Percentiles rank a stretch among this genome's conserved stretches.
These are phyloP conservation scores for Hoplias malabaricus DNA, from an alignment of 2,113 vertebrate species.

Conservation along the genomic window DNA sequence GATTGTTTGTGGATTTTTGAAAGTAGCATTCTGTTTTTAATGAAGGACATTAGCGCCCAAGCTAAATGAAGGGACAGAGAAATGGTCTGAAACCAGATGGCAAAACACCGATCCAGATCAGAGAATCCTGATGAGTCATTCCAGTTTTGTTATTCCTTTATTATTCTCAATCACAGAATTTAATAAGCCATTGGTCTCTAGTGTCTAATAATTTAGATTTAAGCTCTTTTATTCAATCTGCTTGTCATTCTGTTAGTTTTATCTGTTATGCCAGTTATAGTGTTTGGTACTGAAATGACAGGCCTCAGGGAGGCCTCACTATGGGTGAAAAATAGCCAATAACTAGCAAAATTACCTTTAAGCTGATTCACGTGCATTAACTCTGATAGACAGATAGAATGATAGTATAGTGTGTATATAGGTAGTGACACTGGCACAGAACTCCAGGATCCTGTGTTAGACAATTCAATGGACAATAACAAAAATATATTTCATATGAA, in stretches of 20 bases:
- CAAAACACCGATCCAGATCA: background rate
- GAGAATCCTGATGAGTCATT: background rate
- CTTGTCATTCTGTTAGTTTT: background rate
- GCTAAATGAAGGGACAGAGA: conserved; percentile 10
- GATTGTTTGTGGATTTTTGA: background rate
- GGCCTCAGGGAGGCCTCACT: background rate
- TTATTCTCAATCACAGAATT: background rate
- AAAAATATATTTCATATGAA: too few relatives aligned
- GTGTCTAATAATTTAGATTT: background rate
- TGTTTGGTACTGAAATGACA: too few relatives aligned
- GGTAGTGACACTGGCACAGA: too few relatives aligned
- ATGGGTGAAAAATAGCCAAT: background rate
- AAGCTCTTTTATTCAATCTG: background rate
- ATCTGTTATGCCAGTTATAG: background rate
- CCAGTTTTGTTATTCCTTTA: background rate
- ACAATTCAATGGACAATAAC: too few relatives aligned
- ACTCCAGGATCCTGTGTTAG: too few relatives aligned
- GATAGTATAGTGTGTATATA: too few relatives aligned
- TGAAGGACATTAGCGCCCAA: background rate
- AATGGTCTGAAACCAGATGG: background rate
- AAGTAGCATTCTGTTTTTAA: background rate
- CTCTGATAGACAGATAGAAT: background rate
- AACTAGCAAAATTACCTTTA: background rate
- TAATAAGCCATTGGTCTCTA: background rate
- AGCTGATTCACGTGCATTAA: background rate